phyloP scores from a whole-genome alignment of 2,888 invertebrate genomes.

The Nomada flava region DNA sequence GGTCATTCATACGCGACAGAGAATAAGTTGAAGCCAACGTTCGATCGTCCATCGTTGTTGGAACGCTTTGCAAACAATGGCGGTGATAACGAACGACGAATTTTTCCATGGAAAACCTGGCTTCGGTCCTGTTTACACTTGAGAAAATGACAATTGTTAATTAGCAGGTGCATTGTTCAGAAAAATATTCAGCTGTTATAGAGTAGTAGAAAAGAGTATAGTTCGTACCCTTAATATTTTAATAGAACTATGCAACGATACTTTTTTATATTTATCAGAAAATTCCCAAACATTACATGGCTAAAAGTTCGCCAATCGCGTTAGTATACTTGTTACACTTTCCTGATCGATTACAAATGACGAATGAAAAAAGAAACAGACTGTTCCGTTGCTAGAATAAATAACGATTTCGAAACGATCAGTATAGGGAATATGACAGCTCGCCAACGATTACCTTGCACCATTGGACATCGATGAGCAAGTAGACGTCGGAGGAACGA shows the following conservation, averaged over 20 bases:
- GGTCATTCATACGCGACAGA: conserved; percentile 27
- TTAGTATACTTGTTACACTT: too few species aligned
- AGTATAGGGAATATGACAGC: not conserved
- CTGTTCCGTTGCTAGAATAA: not conserved
- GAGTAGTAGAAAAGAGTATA: too few species aligned
- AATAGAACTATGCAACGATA: too few species aligned
- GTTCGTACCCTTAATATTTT: too few species aligned
- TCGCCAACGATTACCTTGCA: conserved; percentile 12
- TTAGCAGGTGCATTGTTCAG: too few species aligned
- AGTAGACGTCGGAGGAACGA: conserved; percentile 16
- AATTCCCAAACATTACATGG: too few species aligned
- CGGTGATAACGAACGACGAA: not conserved
- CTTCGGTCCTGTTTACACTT: not conserved
- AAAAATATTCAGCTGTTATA: too few species aligned
- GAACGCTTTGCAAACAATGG: conserved; percentile 14
- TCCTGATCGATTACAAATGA: too few species aligned
- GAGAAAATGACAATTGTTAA: not conserved
- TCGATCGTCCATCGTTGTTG: not conserved
- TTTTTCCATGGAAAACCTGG: not conserved
- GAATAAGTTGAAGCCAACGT: conserved; percentile 28
- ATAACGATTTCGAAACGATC: not conserved
- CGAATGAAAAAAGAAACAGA: too few species aligned
- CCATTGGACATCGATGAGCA: conserved; percentile 29
- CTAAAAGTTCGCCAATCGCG: too few species aligned
- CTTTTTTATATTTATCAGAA: too few species aligned